A percentile compares a stretch with the other conserved stretches of the same genome.
Evolutionary conservation across 2,888 invertebrate genomes (phyloP).

Genomic region (Pristionchus japonicus): DNA sequence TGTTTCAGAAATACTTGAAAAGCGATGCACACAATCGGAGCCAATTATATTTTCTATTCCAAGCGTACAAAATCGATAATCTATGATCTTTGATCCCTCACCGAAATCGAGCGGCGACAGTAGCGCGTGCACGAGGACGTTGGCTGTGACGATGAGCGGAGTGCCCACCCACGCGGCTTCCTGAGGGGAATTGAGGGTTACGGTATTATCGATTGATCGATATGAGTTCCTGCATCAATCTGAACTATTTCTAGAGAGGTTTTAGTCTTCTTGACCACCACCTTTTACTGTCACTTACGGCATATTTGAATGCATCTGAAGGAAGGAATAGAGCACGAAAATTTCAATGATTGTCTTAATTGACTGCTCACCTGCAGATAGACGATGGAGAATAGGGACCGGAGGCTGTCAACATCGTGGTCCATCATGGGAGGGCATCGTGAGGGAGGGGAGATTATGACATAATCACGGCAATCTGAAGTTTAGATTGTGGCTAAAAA

Average conservation of each 20-base stretch:
- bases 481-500: no score
- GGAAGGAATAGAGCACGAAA: no score
- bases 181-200: not conserved
- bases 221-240: not conserved
- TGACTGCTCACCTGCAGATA: slow-evolving; percentile 35
- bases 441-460: not conserved
- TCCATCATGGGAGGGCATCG: slow-evolving; percentile 38
- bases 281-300: no score
- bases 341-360: not conserved
- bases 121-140: slow-evolving; percentile 43
- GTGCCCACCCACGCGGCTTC: slow-evolving; percentile 47
- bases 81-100: slow-evolving; percentile 18
- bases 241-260: no score
- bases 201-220: not conserved
- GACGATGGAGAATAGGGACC: slow-evolving; percentile 43
- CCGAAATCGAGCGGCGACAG: slow-evolving; percentile 39
- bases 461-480: not conserved
- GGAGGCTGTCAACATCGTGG: slow-evolving; percentile 36
- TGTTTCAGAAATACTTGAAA: no score
- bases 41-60: no score
- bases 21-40: no score
- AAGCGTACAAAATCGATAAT: not conserved
- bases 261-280: no score
- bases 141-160: slow-evolving; percentile 46
- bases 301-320: no score